These are phyloP conservation scores for Phrynocephalus forsythii DNA, from an alignment of 2,797 vertebrate genomes.

Conservation along the genomic window DNA sequence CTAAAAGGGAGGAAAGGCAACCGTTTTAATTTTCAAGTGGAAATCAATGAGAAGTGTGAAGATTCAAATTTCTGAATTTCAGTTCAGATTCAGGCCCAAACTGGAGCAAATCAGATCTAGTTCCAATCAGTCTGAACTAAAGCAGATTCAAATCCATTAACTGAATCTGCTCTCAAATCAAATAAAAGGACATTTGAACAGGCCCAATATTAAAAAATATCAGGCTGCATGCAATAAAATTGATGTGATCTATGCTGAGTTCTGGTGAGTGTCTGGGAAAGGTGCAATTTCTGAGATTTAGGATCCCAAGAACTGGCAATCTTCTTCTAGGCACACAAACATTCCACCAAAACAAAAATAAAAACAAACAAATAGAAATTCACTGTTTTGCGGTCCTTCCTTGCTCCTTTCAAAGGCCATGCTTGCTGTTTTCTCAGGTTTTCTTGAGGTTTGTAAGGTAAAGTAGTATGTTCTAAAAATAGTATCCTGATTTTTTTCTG, in stretches of 20 bases:
- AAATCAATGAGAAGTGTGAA: too few relatives aligned
- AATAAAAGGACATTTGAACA: too few relatives aligned
- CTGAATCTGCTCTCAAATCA: too few relatives aligned
- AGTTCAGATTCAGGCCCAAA: too few relatives aligned
- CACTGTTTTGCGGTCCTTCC: slow-evolving; percentile 16
- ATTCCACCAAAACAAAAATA: neutral
- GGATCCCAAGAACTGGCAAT: neutral
- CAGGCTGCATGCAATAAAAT: too few relatives aligned
- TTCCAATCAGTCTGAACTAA: too few relatives aligned
- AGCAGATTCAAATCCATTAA: too few relatives aligned
- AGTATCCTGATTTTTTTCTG: neutral
- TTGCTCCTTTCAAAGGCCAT: slow-evolving; percentile 17
- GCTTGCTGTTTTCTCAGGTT: slow-evolving; percentile 14
- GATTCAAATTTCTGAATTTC: too few relatives aligned
- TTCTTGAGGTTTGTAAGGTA: slow-evolving; percentile 29
- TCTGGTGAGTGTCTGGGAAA: neutral
- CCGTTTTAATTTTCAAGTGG: too few relatives aligned
- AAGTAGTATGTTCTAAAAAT: neutral
- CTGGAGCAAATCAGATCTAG: too few relatives aligned
- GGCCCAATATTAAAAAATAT: neutral
- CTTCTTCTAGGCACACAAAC: too few relatives aligned
- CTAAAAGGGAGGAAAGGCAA: too few relatives aligned
- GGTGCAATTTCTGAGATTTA: neutral
- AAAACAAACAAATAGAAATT: slow-evolving; percentile 8
- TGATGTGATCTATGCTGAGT: neutral